These are phyloP conservation scores for Tamandua tetradactyla DNA, from an alignment of 2,797 vertebrate species.

Conservation along the genomic window DNA sequence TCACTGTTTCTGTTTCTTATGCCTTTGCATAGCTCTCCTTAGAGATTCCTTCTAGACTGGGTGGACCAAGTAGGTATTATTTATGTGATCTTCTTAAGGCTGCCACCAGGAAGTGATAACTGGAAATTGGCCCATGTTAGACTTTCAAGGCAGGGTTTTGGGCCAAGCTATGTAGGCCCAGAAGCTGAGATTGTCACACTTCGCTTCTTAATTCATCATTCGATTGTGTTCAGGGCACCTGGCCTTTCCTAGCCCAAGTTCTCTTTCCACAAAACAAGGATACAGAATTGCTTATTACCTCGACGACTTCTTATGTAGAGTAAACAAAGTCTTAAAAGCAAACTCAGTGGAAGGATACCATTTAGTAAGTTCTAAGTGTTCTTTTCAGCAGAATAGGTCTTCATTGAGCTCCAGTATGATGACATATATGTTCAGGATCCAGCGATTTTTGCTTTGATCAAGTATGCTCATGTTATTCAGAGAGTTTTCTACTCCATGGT, in stretches of 20 bases:
- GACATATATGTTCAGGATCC: not conserved
- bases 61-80: not conserved
- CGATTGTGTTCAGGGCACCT: not conserved
- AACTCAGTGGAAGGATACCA: not conserved
- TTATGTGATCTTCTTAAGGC: not conserved
- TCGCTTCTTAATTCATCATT: not conserved
- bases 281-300: not conserved
- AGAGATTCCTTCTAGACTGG: not conserved
- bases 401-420: not conserved
- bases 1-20: not conserved
- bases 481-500: not conserved
- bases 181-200: not conserved
- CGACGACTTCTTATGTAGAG: not conserved
- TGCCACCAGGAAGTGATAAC: not conserved
- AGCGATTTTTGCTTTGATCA: not conserved
- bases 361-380: not conserved
- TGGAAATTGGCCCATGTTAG: not conserved
- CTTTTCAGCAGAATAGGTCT: not conserved
- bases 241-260: not conserved
- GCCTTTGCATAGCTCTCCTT: not conserved
- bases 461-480: not conserved
- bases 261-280: not conserved
- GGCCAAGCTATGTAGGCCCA: not conserved
- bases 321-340: not conserved
- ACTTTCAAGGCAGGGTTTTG: not conserved